Conservation (phyloP, 2,113 vertebrate species). For the Podarcis muralis region DNA sequence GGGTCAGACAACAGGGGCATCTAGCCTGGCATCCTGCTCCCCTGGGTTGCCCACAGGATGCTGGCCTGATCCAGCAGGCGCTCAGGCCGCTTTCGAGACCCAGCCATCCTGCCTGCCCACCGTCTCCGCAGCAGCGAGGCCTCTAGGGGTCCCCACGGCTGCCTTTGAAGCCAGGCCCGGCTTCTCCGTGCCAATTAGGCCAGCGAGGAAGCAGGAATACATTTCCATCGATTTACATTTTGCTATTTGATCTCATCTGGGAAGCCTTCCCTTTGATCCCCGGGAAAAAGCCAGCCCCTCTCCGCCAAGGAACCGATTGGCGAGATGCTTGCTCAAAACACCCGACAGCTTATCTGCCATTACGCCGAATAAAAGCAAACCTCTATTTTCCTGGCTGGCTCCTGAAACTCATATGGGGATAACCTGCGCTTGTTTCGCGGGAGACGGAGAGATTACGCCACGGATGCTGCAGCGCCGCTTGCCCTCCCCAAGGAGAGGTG, state of each 20-base stretch:
- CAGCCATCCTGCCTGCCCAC: background rate
- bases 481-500: background rate
- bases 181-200: background rate
- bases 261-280: background rate
- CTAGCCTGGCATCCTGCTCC: too few species aligned
- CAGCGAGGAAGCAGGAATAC: background rate
- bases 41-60: too few species aligned
- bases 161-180: background rate
- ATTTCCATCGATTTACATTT: background rate
- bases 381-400: background rate
- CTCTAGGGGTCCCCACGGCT: background rate
- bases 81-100: too few species aligned
- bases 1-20: too few species aligned
- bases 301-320: background rate
- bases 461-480: accelerated
- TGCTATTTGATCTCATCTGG: background rate
- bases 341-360: background rate
- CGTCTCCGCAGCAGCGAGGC: too few species aligned
- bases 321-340: background rate
- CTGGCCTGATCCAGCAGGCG: too few species aligned
- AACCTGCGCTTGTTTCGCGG: background rate
- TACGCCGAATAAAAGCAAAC: background rate
- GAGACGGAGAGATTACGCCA: background rate
- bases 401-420: background rate
- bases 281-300: background rate